Evolutionary conservation across 2,113 vertebrate genomes (phyloP).

Genomic region (Lipophrys pholis): DNA sequence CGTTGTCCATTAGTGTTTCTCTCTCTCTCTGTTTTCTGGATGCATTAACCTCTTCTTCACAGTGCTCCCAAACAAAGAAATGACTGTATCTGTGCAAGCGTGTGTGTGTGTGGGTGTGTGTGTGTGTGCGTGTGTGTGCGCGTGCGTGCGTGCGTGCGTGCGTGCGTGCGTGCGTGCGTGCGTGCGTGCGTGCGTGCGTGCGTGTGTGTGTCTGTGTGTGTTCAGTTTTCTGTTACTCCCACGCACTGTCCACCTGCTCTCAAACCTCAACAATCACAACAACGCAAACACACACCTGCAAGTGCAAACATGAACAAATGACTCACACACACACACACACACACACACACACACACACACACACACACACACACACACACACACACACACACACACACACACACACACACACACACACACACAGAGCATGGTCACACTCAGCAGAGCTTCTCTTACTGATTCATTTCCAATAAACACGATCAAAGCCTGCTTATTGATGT

Average conservation of each 20-base stretch:
- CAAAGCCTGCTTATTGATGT: slow-evolving; percentile 1
- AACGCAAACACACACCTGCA: slow-evolving; percentile 28
- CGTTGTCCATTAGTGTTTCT: slow-evolving; percentile 61
- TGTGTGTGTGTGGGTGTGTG: background rate
- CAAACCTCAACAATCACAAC: slow-evolving; percentile 17
- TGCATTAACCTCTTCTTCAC: slow-evolving; percentile 67
- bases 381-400: background rate
- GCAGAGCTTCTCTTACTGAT: background rate
- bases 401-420: slow-evolving; percentile 1
- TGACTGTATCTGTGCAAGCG: slow-evolving; percentile 41
- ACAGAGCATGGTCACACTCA: background rate
- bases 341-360: slow-evolving; percentile 7
- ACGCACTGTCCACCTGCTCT: slow-evolving; percentile 16
- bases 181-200: background rate
- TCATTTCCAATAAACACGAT: slow-evolving; percentile 1
- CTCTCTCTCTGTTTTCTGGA: slow-evolving; percentile 55
- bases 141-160: background rate
- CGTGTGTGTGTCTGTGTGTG: background rate
- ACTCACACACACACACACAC: background rate
- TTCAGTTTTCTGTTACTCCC: slow-evolving; percentile 8
- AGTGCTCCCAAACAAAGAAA: slow-evolving; percentile 56
- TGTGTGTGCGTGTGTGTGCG: slow-evolving; percentile 13
- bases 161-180: background rate
- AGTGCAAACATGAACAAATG: slow-evolving; percentile 1
- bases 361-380: background rate